Base-by-base conservation (phyloP, 2,888 invertebrate species). In the Athrips mouffetella region DNA sequence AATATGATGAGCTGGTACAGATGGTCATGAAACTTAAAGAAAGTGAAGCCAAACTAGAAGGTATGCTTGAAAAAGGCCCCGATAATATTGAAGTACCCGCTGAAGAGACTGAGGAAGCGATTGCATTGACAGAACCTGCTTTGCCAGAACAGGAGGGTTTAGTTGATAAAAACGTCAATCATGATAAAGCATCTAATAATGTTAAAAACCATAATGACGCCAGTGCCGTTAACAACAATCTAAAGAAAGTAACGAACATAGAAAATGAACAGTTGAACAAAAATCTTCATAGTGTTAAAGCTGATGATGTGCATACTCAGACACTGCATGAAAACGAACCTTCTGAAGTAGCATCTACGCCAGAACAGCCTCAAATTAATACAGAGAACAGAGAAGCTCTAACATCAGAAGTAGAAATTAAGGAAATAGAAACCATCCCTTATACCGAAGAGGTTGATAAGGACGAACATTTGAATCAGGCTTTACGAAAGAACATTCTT, bases 11-110 rank as follows among this genome's bases (percentile, higher is more conserved):
- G 70, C 83, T 93, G 60, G 82, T 90, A 64, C 89, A 88, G 76
- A 92, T 92, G 91, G 89, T 92, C 62, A 91, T 90, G 75, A 91
- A 92, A 77, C 85, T 93, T 58, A 90, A 90, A 76, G 93, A 93
- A 72, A 93, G 93, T 70, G 93, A 93, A 80, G 86, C 73, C 49
- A 93, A 93, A 76, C 81, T 93, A 58, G 86, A 90, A 64, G 85
- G 79, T 63, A 88, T 93, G 52, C 78, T 93, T 40, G 79, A 80
- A 31, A 75, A 62, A 37, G 69, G 63, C 53, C 75, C 81, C 40
- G 85, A 85, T 48, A 81, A 80, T 63, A 58, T 76, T 33, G 86
- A 84, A 60, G 76, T 79, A 8, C 77, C 79, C 23, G 70, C 63
- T 23, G 80, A 77, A 47, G 78, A 76, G 55, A 35, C 57, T 45